Base-by-base conservation (phyloP, 2,797 vertebrate genomes). In the Sarcoramphus papa region DNA sequence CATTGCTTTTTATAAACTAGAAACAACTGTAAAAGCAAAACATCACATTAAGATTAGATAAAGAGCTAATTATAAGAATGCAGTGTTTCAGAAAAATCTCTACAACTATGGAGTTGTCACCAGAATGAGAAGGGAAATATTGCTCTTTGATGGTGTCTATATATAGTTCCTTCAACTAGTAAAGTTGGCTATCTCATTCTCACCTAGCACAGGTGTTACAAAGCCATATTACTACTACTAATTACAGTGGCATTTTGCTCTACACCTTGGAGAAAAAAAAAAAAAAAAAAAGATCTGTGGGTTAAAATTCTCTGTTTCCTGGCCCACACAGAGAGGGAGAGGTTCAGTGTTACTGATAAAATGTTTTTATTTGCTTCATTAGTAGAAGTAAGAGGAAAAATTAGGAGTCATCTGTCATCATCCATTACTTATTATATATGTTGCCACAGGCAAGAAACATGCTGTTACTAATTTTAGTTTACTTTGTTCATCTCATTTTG, bases 381-480 rank as follows among this genome's bases (percentile, higher is more conserved):
- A 53, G 19, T 22, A 75, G 37, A 81, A 92, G 37, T 27, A 80
- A 82, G 21, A 78, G 10, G 21, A 65, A 79, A 90, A 87, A 69
- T 41, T 79, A 85, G 17, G n/a, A 92, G 21, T 74, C 18, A 31
- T 74, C 78, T 56, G 43, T 93, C 56, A 63, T 74, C 40, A 80
- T 67, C 48, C 43, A 72, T 68, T 87, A 35, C 25, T 67, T 80
- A 37, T 72, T 79, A n/a, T 63, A 56, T 56, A 37, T 23, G 12
- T 50, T 91, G n/a, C 76, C 15, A 13, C 17, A 74, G 78, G 74
- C 35, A 85, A 93, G 47, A 83, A 92, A 67, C 25, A 80, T 11
- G 15, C 8, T 79, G 41, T 76, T 93, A 41, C 27, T 92, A 95
- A 93, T 95, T 96, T 94, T 91, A 85, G 59, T 90, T 94, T 81